A percentile compares a stretch with the other conserved stretches of the same genome.
phyloP scores from a whole-genome alignment of 2,113 vertebrate genomes.

The Enhydra lutris region DNA sequence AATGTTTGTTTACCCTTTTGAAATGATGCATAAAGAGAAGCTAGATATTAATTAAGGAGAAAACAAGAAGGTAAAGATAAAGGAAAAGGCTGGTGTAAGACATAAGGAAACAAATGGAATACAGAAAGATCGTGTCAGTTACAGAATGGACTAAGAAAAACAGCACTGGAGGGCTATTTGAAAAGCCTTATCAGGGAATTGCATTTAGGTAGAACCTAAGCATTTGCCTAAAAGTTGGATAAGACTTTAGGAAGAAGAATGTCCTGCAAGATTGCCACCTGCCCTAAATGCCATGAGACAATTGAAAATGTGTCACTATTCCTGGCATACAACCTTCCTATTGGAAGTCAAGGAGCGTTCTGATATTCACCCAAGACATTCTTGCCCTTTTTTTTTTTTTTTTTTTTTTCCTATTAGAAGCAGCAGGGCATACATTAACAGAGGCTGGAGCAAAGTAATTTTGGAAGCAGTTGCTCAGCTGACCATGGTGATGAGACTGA shows the following conservation, averaged over 20 bases:
- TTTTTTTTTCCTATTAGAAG: background rate
- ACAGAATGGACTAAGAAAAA: background rate
- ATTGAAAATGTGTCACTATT: background rate
- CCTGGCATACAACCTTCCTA: background rate
- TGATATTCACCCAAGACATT: background rate
- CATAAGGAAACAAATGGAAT: background rate
- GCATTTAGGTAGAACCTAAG: background rate
- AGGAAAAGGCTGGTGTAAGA: background rate
- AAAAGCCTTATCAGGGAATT: background rate
- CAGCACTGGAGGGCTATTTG: background rate
- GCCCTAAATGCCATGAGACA: background rate
- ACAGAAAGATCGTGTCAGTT: background rate
- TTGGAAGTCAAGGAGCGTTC: background rate
- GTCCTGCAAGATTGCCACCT: background rate
- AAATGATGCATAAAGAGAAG: background rate
- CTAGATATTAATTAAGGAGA: background rate
- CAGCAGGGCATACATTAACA: background rate
- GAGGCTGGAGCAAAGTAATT: background rate
- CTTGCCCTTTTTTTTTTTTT: background rate
- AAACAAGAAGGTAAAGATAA: background rate
- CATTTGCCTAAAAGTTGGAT: background rate
- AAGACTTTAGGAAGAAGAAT: background rate
- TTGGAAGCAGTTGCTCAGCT: background rate
- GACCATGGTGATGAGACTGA: background rate
- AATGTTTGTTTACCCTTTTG: background rate